These are phyloP conservation scores for Theocolax elegans DNA, from an alignment of 1,140 invertebrate species.

Conservation along the genomic window DNA sequence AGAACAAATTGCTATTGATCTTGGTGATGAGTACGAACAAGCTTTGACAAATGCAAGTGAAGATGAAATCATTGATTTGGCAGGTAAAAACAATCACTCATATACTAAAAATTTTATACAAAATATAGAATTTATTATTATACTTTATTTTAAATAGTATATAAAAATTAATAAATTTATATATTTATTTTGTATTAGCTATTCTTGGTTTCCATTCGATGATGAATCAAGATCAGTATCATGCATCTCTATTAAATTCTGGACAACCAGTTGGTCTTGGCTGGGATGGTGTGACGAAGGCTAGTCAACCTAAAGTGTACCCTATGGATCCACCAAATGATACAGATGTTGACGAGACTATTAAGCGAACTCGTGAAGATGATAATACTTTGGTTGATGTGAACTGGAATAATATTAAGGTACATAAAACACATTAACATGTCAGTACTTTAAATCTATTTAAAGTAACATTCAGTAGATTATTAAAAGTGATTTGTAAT, in stretches of 20 bases:
- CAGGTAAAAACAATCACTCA: constrained; percentile 74
- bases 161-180: constrained; percentile 40
- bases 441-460: no score
- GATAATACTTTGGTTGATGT: constrained; percentile 88
- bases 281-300: constrained; percentile 95
- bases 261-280: constrained; percentile 87
- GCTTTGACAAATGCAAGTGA: constrained; percentile 92
- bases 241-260: constrained; percentile 93
- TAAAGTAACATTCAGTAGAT: no score
- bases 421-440: constrained; percentile 58
- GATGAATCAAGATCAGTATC: constrained; percentile 99
- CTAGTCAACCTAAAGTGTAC: constrained; percentile 89
- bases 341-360: constrained; percentile 92
- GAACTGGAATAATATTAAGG: constrained; percentile 98
- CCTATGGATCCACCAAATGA: constrained; percentile 93
- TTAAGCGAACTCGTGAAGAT: constrained; percentile 88
- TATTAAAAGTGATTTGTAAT: no score
- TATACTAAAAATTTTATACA: neutral
- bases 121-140: no score
- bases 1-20: constrained; percentile 90
- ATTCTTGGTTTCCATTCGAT: constrained; percentile 99
- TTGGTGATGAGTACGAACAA: constrained; percentile 95
- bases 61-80: constrained; percentile 98
- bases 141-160: neutral
- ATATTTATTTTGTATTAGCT: constrained; percentile 72